phyloP scores from a whole-genome alignment of 2,797 vertebrate species.

The Bovichtus diacanthus region DNA sequence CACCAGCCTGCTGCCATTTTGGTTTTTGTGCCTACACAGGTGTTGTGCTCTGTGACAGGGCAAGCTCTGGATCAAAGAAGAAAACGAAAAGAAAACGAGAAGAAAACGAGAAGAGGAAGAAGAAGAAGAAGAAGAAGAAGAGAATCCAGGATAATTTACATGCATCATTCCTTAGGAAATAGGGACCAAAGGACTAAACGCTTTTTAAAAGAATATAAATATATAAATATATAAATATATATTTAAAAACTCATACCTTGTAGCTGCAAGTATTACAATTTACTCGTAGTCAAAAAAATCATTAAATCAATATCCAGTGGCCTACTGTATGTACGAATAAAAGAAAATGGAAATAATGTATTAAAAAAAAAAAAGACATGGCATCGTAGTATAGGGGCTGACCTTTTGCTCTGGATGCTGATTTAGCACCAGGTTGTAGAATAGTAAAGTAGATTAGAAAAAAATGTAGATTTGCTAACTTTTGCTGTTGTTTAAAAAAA shows the following conservation, averaged over 20 bases:
- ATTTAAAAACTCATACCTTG: constrained; percentile 88
- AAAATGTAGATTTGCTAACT: constrained; percentile 85
- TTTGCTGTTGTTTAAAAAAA: constrained; percentile 85
- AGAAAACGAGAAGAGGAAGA: constrained; percentile 25
- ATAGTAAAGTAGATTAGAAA: constrained; percentile 81
- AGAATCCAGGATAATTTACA: constrained; percentile 94
- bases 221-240: constrained; percentile 89
- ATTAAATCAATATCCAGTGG: constrained; percentile 88
- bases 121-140: constrained; percentile 71
- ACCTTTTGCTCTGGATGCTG: constrained; percentile 84
- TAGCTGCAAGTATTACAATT: constrained; percentile 90
- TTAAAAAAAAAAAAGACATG: constrained; percentile 78
- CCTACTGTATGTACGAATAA: constrained; percentile 84
- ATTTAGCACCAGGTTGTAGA: constrained; percentile 84
- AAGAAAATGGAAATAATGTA: constrained; percentile 84
- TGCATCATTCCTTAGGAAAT: constrained; percentile 99
- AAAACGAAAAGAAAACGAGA: constrained; percentile 45
- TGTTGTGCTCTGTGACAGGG: constrained; percentile 87
- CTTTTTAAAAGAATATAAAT: constrained; percentile 95
- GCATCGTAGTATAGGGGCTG: constrained; percentile 79
- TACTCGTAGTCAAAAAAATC: constrained; percentile 84
- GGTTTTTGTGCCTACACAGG: constrained; percentile 91
- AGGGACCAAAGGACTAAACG: constrained; percentile 99
- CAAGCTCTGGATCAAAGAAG: constrained; percentile 83
- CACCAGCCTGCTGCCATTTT: constrained; percentile 92